phyloP scores from a whole-genome alignment of 2,113 vertebrate genomes.

The Melanotaenia duboulayi region DNA sequence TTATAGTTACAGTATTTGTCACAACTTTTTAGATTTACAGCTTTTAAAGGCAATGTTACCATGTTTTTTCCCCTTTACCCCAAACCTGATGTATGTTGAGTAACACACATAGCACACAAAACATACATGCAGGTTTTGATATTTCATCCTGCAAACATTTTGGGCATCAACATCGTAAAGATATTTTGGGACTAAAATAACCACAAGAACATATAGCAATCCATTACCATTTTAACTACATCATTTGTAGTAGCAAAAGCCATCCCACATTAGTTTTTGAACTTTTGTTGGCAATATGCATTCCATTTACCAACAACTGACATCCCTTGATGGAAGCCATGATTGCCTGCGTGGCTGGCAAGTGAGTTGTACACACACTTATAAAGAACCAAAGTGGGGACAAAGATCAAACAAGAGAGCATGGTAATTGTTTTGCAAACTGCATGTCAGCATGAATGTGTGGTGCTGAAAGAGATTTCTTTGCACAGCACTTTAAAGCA shows the following conservation, averaged over 20 bases:
- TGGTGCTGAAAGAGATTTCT: slow-evolving; percentile 63
- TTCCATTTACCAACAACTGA: slow-evolving; percentile 64
- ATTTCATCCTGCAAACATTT: slow-evolving; percentile 15
- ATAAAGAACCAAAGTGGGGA: slow-evolving; percentile 67
- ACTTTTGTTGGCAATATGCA: slow-evolving; percentile 58
- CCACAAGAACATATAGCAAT: slow-evolving; percentile 8
- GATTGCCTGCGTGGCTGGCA: slow-evolving; percentile 65
- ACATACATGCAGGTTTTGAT: slow-evolving; percentile 16
- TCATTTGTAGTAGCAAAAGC: slow-evolving; percentile 64
- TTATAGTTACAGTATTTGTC: too few species aligned
- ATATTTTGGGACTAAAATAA: slow-evolving; percentile 24
- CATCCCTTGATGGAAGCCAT: slow-evolving; percentile 68
- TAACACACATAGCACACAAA: slow-evolving; percentile 6
- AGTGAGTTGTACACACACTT: slow-evolving; percentile 64
- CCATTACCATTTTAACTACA: slow-evolving; percentile 73
- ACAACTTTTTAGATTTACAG: too few species aligned
- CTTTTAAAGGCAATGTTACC: too few species aligned
- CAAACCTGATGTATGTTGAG: too few species aligned
- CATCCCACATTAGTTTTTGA: slow-evolving; percentile 51
- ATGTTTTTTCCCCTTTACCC: too few species aligned
- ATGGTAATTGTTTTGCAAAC: slow-evolving; percentile 78
- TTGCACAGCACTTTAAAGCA: slow-evolving; percentile 61
- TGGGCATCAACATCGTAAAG: slow-evolving; percentile 4
- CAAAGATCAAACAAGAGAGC: slow-evolving; percentile 74
- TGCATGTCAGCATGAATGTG: slow-evolving; percentile 69